phyloP scores from a whole-genome alignment of 1,140 invertebrate genomes.

The Zophobas atratus region DNA sequence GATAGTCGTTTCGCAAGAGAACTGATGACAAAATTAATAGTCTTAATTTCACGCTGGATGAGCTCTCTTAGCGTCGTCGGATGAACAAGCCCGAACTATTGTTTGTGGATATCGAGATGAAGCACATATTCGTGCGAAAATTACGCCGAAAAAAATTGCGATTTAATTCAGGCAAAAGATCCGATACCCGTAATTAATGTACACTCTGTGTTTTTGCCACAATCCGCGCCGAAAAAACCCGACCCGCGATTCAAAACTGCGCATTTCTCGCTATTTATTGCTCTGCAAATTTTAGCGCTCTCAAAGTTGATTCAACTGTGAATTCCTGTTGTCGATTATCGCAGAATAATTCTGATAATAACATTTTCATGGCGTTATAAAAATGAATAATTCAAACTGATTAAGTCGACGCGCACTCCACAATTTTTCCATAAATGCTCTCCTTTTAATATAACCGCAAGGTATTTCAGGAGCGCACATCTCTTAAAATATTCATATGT shows the following conservation, averaged over 20 bases:
- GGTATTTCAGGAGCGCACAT: slow-evolving; percentile 32
- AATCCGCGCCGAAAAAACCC: neutral
- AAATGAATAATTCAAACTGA: slow-evolving; percentile 41
- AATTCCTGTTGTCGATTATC: slow-evolving; percentile 25
- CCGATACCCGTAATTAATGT: neutral
- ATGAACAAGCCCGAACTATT: neutral
- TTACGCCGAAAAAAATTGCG: neutral
- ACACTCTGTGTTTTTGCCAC: slow-evolving; percentile 2
- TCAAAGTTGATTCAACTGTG: neutral
- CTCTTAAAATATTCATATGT: slow-evolving; percentile 44
- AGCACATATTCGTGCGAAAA: too few relatives aligned
- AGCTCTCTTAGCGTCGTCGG: neutral
- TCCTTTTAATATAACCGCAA: slow-evolving; percentile 39
- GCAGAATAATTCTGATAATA: slow-evolving; percentile 6
- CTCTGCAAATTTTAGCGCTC: neutral
- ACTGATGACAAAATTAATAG: slow-evolving; percentile 1
- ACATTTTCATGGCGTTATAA: slow-evolving; percentile 4
- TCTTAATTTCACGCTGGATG: neutral
- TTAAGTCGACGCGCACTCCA: slow-evolving; percentile 17
- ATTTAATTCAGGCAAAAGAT: neutral
- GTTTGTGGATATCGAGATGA: neutral
- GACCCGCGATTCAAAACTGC: too few relatives aligned
- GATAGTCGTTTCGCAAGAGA: neutral
- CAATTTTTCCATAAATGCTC: slow-evolving; percentile 33
- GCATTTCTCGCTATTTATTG: too few relatives aligned